Evolutionary conservation across 2,888 invertebrate species (phyloP), one percentile per base, ranked within the genome.

Genomic region (Athalia cordata): DNA sequence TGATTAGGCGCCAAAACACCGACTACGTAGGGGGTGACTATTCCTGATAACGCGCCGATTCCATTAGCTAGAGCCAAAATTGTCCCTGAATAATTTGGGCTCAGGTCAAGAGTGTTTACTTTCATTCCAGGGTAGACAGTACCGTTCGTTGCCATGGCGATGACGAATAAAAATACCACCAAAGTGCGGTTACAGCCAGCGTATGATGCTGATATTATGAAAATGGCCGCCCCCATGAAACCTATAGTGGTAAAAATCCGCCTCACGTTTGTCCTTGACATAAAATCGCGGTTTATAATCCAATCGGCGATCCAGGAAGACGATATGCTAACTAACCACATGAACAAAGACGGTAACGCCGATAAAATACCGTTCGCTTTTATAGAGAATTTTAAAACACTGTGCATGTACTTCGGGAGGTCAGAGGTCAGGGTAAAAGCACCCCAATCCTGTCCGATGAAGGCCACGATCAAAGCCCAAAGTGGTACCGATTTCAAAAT

Each of bases 381-480:
- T 77, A 95, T 93, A 84, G 94, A 92, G 87, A 94, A 94, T 84
- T 93, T 92, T 70, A 95, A 89, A 1, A 95, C 93, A 79, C 93
- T 93, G 61, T 92, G 93, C 93, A 94, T 93, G 88, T 94, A 95
- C 83, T 93, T 94, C 0, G 95, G 95, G 11, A 95, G 90, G 85
- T 95, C 94, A 0, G 94, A 94, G 15, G 94, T 93, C 92, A 95
- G 93, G 5, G 94, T 94, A 87, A 93, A 94, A 85, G 94, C 93
- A 5, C 94, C 94, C 93, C 94, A 95, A 84, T 94, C 94, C 87
- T 94, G 94, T 9, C 92, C 92, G 8, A 86, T 79, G 82, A 90
- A 85, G 11, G 79, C 85, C 4, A 85, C 81, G 45, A 85, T 80
- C 43, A 86, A 66, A 47, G 85, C 89, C 88, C 88, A 89, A 15